phyloP scores from a whole-genome alignment of 2,888 invertebrate genomes.

The Tinea pellionella region DNA sequence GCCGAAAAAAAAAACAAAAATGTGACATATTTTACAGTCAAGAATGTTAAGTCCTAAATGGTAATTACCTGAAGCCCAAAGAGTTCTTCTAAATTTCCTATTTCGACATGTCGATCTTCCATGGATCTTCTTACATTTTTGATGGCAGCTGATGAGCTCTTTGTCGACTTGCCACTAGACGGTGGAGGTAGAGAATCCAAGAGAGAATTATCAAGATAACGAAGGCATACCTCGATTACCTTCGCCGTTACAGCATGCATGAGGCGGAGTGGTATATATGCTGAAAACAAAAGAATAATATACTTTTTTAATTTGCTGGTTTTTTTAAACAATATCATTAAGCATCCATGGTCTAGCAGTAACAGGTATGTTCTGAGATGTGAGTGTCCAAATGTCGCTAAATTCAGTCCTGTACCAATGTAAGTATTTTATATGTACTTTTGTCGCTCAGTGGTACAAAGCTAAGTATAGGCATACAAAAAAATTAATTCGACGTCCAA shows the following conservation, averaged over 20 bases:
- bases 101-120: conserved; percentile 91
- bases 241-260: conserved; percentile 80
- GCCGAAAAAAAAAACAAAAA: too few relatives aligned
- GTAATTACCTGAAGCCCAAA: conserved; percentile 82
- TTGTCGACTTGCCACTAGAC: conserved; percentile 59
- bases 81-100: conserved; percentile 84
- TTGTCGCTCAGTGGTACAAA: too few relatives aligned
- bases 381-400: too few relatives aligned
- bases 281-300: conserved; percentile 41
- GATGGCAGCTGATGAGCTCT: conserved; percentile 75
- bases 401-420: too few relatives aligned
- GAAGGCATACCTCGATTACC: conserved; percentile 77
- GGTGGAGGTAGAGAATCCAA: conserved; percentile 73
- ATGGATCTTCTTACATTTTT: conserved; percentile 88
- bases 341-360: too few relatives aligned
- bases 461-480: too few relatives aligned
- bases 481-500: too few relatives aligned
- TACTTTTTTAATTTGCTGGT: not conserved
- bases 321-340: too few relatives aligned
- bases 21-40: too few relatives aligned
- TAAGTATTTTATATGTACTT: too few relatives aligned
- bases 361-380: too few relatives aligned
- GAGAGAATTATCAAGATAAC: conserved; percentile 76
- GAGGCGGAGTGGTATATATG: conserved; percentile 76
- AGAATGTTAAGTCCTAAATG: too few relatives aligned